Evolutionary conservation across 2,888 invertebrate genomes (phyloP), one percentile per base, ranked within the genome.

Genomic region (Caenorhabditis drosophilae): DNA sequence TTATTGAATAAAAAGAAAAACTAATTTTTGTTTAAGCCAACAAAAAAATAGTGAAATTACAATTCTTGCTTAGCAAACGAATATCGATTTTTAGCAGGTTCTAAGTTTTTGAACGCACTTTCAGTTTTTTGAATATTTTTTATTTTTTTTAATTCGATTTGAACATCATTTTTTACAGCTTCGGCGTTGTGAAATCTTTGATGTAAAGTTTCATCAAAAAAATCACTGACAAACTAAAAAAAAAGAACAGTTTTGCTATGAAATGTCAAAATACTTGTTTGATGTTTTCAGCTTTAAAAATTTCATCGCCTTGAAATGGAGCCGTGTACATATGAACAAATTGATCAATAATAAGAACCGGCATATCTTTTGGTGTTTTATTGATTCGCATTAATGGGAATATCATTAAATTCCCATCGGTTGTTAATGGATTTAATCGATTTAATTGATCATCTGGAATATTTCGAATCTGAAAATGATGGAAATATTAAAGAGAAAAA

Each of bases 41-140:
- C 4, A 7, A 36, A 7, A n/a, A 36, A n/a, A 36, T 20, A n/a
- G 34, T 4, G 34, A 27, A 11, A 12, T 25, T 49, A 60, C 20
- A 60, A 25, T 20, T 63, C 63, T 31, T 53, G 41, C 34, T 63
- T 63, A 1, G 54, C 54, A 26, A 63, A 63, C 2, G 63, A 63
- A 27, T 63, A 63, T 1, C 63, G 63, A 42, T 20, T 54, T 15
- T 45, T 54, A 1, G 54, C 53, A 0, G 63, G 63, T 31, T 58
- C 42, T 36, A 63, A 22, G n/a, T 63, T 53, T n/a, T 58, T 63
- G 50, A 63, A 63, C 1, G 52, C 54, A 50, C 57, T 58, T 16
- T 63, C 58, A n/a, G n/a, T 27, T 22, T 56, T 51, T 27, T 48
- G 16, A 7, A 50, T 27, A 2, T 42, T 42, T 25, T 42, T 20